These are phyloP conservation scores for Sinocyclocheilus rhinocerous DNA, from an alignment of 2,113 vertebrate species.

Conservation along the genomic window DNA sequence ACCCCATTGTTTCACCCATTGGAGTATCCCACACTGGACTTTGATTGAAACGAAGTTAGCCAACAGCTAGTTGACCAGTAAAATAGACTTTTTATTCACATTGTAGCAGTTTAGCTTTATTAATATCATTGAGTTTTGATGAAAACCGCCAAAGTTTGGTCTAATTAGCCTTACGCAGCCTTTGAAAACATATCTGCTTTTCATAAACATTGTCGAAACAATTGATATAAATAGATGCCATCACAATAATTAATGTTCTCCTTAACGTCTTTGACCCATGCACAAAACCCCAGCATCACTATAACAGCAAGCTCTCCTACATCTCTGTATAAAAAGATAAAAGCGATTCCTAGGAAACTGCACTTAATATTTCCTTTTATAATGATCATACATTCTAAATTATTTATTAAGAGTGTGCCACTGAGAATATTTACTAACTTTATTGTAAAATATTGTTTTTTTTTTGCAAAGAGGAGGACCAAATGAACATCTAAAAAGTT, in stretches of 20 bases:
- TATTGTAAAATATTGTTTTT: too few relatives aligned
- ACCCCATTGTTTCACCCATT: not conserved
- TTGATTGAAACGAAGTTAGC: not conserved
- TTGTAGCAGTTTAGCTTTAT: not conserved
- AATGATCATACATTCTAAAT: too few relatives aligned
- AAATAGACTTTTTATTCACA: not conserved
- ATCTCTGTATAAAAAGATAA: too few relatives aligned
- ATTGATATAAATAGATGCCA: conserved; percentile 43
- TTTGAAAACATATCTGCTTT: conserved; percentile 28
- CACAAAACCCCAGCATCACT: not conserved
- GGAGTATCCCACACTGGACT: not conserved
- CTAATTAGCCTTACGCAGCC: not conserved
- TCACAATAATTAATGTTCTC: conserved; percentile 47
- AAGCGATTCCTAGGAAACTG: too few relatives aligned
- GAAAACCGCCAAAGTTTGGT: not conserved
- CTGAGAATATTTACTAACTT: too few relatives aligned
- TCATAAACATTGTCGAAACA: conserved; percentile 30
- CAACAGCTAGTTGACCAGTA: not conserved
- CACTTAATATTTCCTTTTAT: too few relatives aligned
- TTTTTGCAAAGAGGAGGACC: too few relatives aligned
- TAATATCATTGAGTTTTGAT: not conserved
- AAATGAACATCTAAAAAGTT: too few relatives aligned
- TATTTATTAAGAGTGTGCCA: too few relatives aligned
- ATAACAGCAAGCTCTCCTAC: too few relatives aligned
- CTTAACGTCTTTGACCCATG: too few relatives aligned